Conservation (phyloP, 1,140 invertebrate species). For the Drosophila busckii region DNA sequence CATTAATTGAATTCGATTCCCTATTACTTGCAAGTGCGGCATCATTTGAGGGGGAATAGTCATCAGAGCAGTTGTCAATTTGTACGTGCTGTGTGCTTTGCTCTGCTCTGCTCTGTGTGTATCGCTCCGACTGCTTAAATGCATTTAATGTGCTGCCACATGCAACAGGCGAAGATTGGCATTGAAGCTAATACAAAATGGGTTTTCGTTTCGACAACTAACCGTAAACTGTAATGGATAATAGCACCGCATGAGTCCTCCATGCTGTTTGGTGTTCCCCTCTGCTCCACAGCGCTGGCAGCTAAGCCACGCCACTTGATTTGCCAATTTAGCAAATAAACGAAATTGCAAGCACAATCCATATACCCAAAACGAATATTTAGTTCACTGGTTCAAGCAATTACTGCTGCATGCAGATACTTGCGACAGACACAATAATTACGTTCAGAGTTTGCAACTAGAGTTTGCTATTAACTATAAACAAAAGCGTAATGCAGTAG, state of each 20-base stretch:
- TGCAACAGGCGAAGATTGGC: conserved; percentile 36
- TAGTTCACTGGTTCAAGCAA: conserved; percentile 39
- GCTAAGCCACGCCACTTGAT: conserved; percentile 54
- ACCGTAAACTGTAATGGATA: conserved; percentile 9
- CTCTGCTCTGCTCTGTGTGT: neutral
- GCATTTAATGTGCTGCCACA: too few species aligned
- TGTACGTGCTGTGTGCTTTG: neutral
- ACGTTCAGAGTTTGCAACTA: too few species aligned
- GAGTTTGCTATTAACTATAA: too few species aligned
- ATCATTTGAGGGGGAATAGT: conserved; percentile 3
- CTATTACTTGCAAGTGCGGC: conserved; percentile 39
- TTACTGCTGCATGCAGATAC: too few species aligned
- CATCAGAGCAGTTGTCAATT: conserved; percentile 29
- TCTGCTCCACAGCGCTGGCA: conserved; percentile 18
- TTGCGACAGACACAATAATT: too few species aligned
- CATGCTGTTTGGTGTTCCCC: neutral
- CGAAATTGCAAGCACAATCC: conserved; percentile 13
- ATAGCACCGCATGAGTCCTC: neutral
- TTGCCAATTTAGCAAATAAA: conserved; percentile 59
- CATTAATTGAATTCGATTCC: conserved; percentile 48
- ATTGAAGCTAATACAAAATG: conserved; percentile 17
- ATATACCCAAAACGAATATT: too few species aligned
- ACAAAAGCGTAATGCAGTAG: too few species aligned
- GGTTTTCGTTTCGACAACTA: neutral
- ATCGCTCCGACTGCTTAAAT: too few species aligned